Base-by-base conservation (phyloP, 2,888 invertebrate species). In the Agrotis puta region DNA sequence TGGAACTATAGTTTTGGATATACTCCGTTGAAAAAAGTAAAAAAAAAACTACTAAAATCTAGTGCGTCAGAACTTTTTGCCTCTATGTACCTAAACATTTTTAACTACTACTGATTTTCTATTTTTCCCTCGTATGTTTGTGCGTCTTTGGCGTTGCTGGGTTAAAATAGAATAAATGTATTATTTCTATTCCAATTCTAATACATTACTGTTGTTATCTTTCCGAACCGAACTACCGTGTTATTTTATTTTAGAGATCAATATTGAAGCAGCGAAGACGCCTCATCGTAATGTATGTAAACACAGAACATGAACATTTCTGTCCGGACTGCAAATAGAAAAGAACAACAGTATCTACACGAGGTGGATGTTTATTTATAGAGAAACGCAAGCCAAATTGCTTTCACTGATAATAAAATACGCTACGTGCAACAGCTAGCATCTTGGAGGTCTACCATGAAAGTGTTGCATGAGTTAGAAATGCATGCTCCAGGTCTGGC, bases 311-410 rank as follows among this genome's bases (percentile, higher is more conserved):
- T 63, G 62, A 74, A 83, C 81, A 83, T 83, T 84, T 84, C 77
- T 85, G 83, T 82, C 73, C 64, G 69, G 64, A 78, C 83, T 81
- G 82, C 84, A 88, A 89, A 88, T 89, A 90, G 85, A 90, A 78
- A 80, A 85, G 81, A 87, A 86, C 82, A 85, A 74, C 81, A 87
- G 74, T 76, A 80, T 85, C 80, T 74, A 85, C 79, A 83, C 75
- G 83, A 83, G 83, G 74, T 84, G 75, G 79, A 87, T 88, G 88
- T 89, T 90, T 93, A 93, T 94, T 93, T 91, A 91, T 92, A 92
- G 88, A 88, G 84, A 88, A 88, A 88, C 90, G 85, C 87, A 89
- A 88, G 94, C 94, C 93, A 94, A 94, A 93, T 92, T 83, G 92
- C 93, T 94, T 94, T 94, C 92, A 89, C 93, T 91, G 89, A 89